These are phyloP conservation scores for Plumapathes pennacea DNA, from an alignment of 92 coral and sea anemone genomes.

Conservation along the genomic window DNA sequence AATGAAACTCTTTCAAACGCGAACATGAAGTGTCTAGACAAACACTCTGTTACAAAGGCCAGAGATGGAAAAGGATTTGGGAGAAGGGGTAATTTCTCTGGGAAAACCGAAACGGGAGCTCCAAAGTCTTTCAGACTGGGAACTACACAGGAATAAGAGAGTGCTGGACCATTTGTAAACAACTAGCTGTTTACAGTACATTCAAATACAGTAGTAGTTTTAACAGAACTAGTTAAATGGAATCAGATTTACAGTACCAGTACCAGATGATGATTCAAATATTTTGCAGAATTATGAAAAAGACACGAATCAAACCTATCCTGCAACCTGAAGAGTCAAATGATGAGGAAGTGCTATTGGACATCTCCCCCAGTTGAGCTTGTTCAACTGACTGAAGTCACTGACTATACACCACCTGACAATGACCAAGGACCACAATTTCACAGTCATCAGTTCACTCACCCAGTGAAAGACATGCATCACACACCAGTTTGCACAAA, in stretches of 20 bases:
- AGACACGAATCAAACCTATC: slow-evolving; percentile 1
- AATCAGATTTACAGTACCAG: slow-evolving; percentile 45
- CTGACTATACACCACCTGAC: too few relatives aligned
- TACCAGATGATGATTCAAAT: slow-evolving; percentile 39
- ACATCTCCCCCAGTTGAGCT: too few relatives aligned
- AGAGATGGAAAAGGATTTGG: slow-evolving; percentile 36
- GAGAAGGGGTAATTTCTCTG: slow-evolving; percentile 29
- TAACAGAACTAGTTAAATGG: slow-evolving; percentile 10
- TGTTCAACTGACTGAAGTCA: too few relatives aligned
- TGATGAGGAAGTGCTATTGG: too few relatives aligned
- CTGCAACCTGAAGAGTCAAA: slow-evolving; percentile 7
- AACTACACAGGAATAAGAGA: slow-evolving; percentile 37
- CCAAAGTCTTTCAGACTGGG: slow-evolving; percentile 23
- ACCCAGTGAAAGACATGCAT: too few relatives aligned
- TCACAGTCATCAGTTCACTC: too few relatives aligned
- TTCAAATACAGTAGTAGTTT: slow-evolving; percentile 46
- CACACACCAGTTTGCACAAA: slow-evolving; percentile 1
- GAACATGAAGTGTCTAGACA: too few relatives aligned
- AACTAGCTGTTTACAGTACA: slow-evolving; percentile 22
- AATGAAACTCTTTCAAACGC: too few relatives aligned
- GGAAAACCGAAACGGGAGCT: slow-evolving; percentile 37
- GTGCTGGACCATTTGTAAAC: slow-evolving; percentile 24
- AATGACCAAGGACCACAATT: too few relatives aligned
- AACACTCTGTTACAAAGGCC: slow-evolving; percentile 1
- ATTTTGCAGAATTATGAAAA: too few relatives aligned